phyloP scores from a whole-genome alignment of 2,888 invertebrate species.

The Mantis religiosa region DNA sequence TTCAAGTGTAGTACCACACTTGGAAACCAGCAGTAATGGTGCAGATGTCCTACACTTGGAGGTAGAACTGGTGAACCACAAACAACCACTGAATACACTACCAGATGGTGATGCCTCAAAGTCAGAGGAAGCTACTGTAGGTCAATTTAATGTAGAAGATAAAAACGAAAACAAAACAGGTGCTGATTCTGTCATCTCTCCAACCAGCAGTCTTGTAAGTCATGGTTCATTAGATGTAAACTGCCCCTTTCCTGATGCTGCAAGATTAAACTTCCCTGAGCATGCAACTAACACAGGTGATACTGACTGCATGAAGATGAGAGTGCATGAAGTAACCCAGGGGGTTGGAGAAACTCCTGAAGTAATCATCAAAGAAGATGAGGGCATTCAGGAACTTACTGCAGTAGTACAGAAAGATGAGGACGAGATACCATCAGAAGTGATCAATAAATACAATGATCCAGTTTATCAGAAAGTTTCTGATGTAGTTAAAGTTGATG shows the following conservation, averaged over 20 bases:
- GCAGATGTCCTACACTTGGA: neutral
- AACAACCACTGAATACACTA: neutral
- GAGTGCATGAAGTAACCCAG: too few relatives aligned
- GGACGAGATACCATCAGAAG: too few relatives aligned
- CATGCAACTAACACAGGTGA: neutral
- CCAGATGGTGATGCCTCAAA: neutral
- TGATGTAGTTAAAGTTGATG: too few relatives aligned
- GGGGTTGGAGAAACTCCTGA: too few relatives aligned
- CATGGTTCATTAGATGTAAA: neutral
- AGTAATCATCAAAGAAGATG: too few relatives aligned
- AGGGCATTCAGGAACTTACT: too few relatives aligned
- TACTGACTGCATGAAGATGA: too few relatives aligned
- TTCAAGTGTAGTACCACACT: constrained; percentile 16
- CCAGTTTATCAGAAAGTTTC: too few relatives aligned
- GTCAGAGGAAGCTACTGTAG: neutral
- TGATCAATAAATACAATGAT: too few relatives aligned
- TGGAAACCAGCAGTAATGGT: constrained; percentile 7
- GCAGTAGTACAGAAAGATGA: too few relatives aligned
- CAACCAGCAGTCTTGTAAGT: neutral
- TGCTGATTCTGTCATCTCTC: neutral
- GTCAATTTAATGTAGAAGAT: neutral
- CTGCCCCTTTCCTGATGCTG: neutral
- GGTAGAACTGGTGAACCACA: constrained; percentile 2
- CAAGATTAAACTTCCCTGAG: neutral
- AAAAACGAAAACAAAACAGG: neutral